Evolutionary conservation across 2,797 vertebrate genomes (phyloP).

Genomic region (Philypnodon macrostomus): DNA sequence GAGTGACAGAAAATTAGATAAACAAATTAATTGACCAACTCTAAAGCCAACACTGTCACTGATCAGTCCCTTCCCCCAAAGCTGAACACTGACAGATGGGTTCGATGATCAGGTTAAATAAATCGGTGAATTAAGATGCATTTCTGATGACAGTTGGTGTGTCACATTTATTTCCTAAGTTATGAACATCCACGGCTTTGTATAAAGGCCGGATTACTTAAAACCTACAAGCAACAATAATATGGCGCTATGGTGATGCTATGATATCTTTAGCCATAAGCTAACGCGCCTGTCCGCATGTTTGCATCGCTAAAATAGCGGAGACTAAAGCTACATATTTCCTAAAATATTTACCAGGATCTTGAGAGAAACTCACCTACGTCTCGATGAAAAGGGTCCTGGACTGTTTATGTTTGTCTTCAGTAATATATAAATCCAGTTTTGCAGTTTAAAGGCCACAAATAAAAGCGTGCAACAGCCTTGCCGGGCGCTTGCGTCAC

Average conservation of each 20-base stretch:
- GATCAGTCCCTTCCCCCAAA: no score
- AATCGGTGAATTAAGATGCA: no score
- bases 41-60: no score
- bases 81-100: no score
- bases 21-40: no score
- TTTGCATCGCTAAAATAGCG: neutral
- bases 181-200: no score
- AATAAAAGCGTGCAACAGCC: slow-evolving; percentile 42
- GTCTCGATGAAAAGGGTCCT: slow-evolving; percentile 26
- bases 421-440: slow-evolving; percentile 60
- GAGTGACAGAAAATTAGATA: no score
- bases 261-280: slow-evolving; percentile 38
- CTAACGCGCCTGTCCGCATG: slow-evolving; percentile 29
- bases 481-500: slow-evolving; percentile 43
- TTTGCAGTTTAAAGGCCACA: slow-evolving; percentile 49
- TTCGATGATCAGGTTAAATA: no score
- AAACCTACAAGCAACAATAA: neutral
- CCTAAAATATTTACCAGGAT: fast-evolving
- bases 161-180: no score
- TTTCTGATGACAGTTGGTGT: no score
- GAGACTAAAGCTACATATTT: fast-evolving
- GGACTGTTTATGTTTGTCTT: slow-evolving; percentile 5
- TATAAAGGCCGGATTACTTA: no score
- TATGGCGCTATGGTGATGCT: slow-evolving; percentile 21
- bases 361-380: slow-evolving; percentile 50